Conservation (phyloP, 2,888 invertebrate species). For the Perithous albicinctus region DNA sequence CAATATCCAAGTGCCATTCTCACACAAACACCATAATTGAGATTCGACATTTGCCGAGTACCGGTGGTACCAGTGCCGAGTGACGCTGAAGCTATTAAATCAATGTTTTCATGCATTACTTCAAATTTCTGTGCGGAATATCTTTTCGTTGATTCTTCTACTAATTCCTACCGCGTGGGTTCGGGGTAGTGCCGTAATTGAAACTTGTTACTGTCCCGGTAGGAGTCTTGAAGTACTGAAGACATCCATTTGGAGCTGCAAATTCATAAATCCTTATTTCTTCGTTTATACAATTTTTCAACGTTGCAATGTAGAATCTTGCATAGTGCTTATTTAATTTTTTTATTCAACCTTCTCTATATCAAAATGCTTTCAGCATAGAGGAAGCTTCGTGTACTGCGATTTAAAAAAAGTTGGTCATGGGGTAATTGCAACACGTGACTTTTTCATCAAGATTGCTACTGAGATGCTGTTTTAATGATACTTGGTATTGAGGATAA, state of each 20-base stretch:
- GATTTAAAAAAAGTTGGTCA: too few species aligned
- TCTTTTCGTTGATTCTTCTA: slow-evolving; percentile 16
- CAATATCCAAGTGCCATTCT: slow-evolving; percentile 91
- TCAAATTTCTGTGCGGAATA: slow-evolving; percentile 2
- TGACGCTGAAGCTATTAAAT: slow-evolving; percentile 53
- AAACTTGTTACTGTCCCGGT: slow-evolving; percentile 90
- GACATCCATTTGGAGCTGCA: slow-evolving; percentile 91
- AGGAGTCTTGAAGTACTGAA: slow-evolving; percentile 89
- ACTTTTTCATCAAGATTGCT: too few species aligned
- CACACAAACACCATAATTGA: slow-evolving; percentile 92
- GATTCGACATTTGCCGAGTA: slow-evolving; percentile 90
- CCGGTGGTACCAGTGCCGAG: slow-evolving; percentile 84
- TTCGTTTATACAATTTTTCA: slow-evolving; percentile 12
- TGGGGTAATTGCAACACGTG: too few species aligned
- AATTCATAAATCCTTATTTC: background rate
- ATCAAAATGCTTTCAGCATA: too few species aligned
- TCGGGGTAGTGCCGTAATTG: slow-evolving; percentile 90
- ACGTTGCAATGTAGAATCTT: too few species aligned
- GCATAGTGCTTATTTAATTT: too few species aligned
- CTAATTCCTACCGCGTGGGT: slow-evolving; percentile 83
- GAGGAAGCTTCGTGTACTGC: too few species aligned
- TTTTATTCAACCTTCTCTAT: too few species aligned
- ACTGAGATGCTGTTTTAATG: too few species aligned
- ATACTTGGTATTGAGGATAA: too few species aligned
- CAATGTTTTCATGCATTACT: slow-evolving; percentile 55